Evolutionary conservation across 2,113 vertebrate genomes (phyloP).

Genomic region (Brachyhypopomus occidentalis): DNA sequence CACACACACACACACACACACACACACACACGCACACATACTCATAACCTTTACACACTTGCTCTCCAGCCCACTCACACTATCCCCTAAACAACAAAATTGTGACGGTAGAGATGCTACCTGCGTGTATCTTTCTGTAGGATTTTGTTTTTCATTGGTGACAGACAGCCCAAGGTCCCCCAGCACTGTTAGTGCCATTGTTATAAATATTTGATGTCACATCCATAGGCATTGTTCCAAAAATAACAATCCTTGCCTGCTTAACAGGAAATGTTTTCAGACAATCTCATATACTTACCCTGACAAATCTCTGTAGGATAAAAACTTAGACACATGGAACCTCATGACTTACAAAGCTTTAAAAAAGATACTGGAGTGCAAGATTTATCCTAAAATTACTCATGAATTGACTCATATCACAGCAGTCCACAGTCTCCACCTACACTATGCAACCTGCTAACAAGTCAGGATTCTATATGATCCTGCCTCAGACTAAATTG

Average conservation of each 20-base stretch:
- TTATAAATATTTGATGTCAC: neutral
- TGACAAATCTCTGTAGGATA: neutral
- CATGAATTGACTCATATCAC: neutral
- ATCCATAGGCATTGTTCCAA: neutral
- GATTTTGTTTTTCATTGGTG: neutral
- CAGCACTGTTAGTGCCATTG: neutral
- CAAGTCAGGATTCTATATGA: neutral
- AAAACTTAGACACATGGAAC: neutral
- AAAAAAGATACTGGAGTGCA: neutral
- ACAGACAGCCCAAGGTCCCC: neutral
- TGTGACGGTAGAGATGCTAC: neutral
- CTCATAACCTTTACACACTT: neutral
- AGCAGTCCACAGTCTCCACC: neutral
- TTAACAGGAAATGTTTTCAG: neutral
- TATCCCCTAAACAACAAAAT: neutral
- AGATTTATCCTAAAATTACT: neutral
- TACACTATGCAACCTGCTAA: neutral
- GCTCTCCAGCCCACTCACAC: no score
- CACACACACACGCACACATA: neutral
- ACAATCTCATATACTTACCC: neutral
- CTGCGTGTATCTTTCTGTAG: neutral
- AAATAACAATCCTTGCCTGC: neutral
- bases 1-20: neutral
- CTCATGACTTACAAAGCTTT: neutral
- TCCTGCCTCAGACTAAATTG: neutral